Evolutionary conservation across 2,113 vertebrate genomes (phyloP), one percentile per base, ranked within the genome.

Genomic region (Pedionomus torquatus): DNA sequence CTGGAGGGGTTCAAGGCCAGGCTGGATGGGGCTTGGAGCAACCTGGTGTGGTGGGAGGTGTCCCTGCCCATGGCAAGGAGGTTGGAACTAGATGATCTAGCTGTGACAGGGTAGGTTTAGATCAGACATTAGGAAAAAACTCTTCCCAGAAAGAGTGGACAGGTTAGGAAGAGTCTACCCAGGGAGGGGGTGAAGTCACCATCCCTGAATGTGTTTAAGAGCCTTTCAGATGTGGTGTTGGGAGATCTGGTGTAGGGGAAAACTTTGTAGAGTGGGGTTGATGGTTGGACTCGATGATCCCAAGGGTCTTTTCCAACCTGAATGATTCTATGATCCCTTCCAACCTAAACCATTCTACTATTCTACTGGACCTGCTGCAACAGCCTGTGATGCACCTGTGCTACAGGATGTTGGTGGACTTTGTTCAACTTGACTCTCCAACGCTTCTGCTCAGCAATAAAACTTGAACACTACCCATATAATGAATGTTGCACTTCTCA

Each of bases 401-500:
- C 26, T 30, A 13, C 4, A 19, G n/a, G 13, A 72, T 5, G 35
- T n/a, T 39, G 77, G 17, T 0, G 1, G 23, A 31, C 24, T 57
- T 49, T 4, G 3, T 28, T 43, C 71, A 83, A 13, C 25, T 55
- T 35, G 41, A 39, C 8, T 17, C 20, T 79, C 83, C 33, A 74
- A 3, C 3, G 1, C 24, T 43, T 58, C 68, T 52, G 4, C 46
- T 43, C 26, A 41, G 25, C 8, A 4, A 51, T 68, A 52, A 75
- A 64, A 5, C 43, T 31, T 35, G 65, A 78, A 31, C 26, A 21
- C 31, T n/a, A 33, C 35, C 19, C 74, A 68, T 10, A 60, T 26
- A 41, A 24, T 0, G 0, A 58, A 31, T 12, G 7, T 11, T 5
- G 3, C 17, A 20, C 54, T 74, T 58, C 24, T 57, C 55, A 28